Conservation (phyloP, 2,797 vertebrate genomes). For the Pseudochromis fuscus region DNA sequence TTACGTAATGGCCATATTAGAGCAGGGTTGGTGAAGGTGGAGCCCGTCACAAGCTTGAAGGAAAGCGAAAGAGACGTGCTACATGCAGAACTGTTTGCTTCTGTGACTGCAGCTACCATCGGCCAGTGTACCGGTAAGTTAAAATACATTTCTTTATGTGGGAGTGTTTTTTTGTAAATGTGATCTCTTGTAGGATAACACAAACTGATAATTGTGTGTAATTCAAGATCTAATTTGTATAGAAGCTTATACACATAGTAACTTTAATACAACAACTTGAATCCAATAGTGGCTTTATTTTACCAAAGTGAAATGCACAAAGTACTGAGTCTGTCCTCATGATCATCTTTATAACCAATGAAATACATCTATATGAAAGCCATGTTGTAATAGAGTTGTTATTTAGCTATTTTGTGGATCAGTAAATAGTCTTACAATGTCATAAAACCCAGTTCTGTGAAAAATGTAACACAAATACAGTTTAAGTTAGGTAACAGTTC, state of each 20-base stretch:
- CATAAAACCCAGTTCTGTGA: background rate
- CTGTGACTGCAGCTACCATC: background rate
- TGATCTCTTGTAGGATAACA: background rate
- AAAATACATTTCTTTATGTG: background rate
- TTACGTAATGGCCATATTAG: conserved; percentile 41
- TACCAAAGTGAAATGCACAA: background rate
- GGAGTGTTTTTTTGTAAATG: background rate
- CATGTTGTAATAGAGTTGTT: too few species aligned
- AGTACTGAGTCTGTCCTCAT: too few species aligned
- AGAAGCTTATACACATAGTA: too few species aligned
- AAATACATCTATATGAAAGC: too few species aligned
- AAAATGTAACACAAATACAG: background rate
- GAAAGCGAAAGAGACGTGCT: conserved; percentile 23
- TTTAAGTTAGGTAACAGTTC: conserved; percentile 14
- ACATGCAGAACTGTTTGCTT: background rate
- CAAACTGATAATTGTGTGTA: background rate
- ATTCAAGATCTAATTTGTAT: too few species aligned
- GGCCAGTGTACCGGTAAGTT: conserved; percentile 46
- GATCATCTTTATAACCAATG: too few species aligned
- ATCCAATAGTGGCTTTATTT: background rate
- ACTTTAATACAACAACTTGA: background rate
- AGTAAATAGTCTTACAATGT: background rate
- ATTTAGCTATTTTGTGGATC: background rate
- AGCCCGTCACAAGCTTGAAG: conserved; percentile 24
- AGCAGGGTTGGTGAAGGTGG: conserved; percentile 48